Conservation (phyloP, 2,797 vertebrate species). For the Hippocampus kuda region DNA sequence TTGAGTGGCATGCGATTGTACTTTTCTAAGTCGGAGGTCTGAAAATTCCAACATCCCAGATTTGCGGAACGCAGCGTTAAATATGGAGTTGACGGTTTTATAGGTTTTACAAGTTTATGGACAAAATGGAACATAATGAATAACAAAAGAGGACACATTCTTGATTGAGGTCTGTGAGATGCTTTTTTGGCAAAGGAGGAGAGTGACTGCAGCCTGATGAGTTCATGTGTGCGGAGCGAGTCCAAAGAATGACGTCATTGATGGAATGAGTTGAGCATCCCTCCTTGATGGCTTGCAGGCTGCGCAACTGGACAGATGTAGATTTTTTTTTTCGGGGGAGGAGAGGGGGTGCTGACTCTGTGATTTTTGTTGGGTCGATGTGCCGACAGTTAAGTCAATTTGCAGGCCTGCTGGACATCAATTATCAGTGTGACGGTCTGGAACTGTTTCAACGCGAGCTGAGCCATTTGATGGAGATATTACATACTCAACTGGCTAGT, state of each 20-base stretch:
- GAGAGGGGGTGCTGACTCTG: conserved; percentile 25
- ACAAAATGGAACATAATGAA: not conserved
- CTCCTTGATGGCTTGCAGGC: conserved; percentile 41
- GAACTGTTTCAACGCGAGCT: not conserved
- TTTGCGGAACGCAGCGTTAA: not conserved
- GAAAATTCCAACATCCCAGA: not conserved
- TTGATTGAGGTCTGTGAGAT: not conserved
- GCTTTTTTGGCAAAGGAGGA: conserved; percentile 1
- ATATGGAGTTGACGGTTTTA: not conserved
- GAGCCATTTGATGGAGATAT: not conserved
- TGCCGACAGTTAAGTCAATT: conserved; percentile 18
- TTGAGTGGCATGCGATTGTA: not conserved
- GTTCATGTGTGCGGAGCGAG: conserved; percentile 22
- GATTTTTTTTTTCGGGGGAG: conserved; percentile 18
- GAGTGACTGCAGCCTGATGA: conserved; percentile 27
- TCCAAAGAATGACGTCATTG: conserved; percentile 50
- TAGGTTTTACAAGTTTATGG: not conserved
- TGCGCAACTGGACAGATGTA: conserved; percentile 23
- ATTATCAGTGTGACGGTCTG: conserved; percentile 1
- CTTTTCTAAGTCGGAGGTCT: not conserved
- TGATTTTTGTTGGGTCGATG: conserved; percentile 13
- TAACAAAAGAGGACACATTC: conserved; percentile 9
- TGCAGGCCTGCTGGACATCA: conserved; percentile 9
- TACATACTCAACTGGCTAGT: not conserved
- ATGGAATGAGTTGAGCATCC: conserved; percentile 46